Conservation (phyloP, 2,888 invertebrate species). For the Teleogryllus oceanicus region DNA sequence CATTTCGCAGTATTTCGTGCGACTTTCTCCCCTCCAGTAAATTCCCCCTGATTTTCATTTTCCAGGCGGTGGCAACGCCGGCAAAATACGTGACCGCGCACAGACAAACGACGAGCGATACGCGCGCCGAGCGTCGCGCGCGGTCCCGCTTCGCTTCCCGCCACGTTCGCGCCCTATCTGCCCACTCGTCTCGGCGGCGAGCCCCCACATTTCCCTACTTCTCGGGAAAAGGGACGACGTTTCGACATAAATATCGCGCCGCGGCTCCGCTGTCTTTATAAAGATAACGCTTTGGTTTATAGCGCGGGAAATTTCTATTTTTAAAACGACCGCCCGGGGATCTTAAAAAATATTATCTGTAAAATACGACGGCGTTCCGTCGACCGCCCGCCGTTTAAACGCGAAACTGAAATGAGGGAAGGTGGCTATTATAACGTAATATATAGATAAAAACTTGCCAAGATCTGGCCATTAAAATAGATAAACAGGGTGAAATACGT, state of each 20-base stretch:
- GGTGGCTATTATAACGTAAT: slow-evolving; percentile 18
- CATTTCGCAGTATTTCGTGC: no score
- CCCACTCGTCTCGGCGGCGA: no score
- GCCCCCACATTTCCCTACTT: no score
- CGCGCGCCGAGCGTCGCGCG: no score
- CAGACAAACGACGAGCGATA: no score
- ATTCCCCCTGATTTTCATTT: no score
- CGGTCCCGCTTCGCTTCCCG: no score
- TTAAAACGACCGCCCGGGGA: slow-evolving; percentile 18
- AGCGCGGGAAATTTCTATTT: slow-evolving; percentile 7
- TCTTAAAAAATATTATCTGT: slow-evolving; percentile 7
- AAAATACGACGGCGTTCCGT: neutral
- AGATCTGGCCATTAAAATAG: slow-evolving; percentile 8
- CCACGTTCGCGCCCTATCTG: no score
- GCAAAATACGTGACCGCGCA: no score
- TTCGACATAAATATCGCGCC: neutral
- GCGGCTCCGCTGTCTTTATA: neutral
- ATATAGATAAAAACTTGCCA: slow-evolving; percentile 10
- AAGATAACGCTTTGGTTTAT: slow-evolving; percentile 10
- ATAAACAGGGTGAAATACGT: neutral
- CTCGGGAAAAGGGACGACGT: neutral
- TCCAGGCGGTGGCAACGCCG: no score
- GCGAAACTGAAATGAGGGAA: neutral
- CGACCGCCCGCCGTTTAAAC: neutral
- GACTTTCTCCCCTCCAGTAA: no score